Evolutionary conservation across 2,888 invertebrate genomes (phyloP).

Genomic region (Agonopterix subpropinquella): DNA sequence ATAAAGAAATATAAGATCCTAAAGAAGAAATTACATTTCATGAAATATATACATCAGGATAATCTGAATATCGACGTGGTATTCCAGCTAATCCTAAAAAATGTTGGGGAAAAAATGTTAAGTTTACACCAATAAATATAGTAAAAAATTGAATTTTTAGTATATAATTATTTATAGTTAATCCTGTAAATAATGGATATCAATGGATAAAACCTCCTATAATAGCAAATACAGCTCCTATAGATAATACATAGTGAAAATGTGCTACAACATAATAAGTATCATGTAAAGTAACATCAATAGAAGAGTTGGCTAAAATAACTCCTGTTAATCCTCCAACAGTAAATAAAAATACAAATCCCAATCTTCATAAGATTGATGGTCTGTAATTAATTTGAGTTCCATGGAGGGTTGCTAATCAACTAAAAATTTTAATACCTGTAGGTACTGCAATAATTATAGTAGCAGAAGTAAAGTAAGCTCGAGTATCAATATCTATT

Average conservation of each 20-base stretch:
- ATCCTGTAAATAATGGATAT: slow-evolving; percentile 80
- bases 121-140: slow-evolving; percentile 86
- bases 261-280: slow-evolving; percentile 91
- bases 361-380: slow-evolving; percentile 79
- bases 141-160: slow-evolving; percentile 82
- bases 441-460: slow-evolving; percentile 92
- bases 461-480: slow-evolving; percentile 89
- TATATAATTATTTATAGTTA: slow-evolving; percentile 73
- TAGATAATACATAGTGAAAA: slow-evolving; percentile 88
- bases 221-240: slow-evolving; percentile 88
- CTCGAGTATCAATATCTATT: slow-evolving; percentile 88
- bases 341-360: slow-evolving; percentile 87
- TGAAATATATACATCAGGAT: slow-evolving; percentile 78
- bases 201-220: slow-evolving; percentile 83
- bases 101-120: slow-evolving; percentile 89
- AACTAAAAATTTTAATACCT: slow-evolving; percentile 88
- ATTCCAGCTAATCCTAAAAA: slow-evolving; percentile 75
- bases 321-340: slow-evolving; percentile 83
- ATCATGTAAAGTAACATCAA: slow-evolving; percentile 86
- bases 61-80: slow-evolving; percentile 86
- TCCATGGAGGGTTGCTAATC: slow-evolving; percentile 82
- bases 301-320: slow-evolving; percentile 82
- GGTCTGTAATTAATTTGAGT: slow-evolving; percentile 76
- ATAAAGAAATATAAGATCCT: slow-evolving; percentile 78
- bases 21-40: slow-evolving; percentile 83